phyloP scores from a whole-genome alignment of 2,797 vertebrate genomes.

The Sternotherus odoratus region DNA sequence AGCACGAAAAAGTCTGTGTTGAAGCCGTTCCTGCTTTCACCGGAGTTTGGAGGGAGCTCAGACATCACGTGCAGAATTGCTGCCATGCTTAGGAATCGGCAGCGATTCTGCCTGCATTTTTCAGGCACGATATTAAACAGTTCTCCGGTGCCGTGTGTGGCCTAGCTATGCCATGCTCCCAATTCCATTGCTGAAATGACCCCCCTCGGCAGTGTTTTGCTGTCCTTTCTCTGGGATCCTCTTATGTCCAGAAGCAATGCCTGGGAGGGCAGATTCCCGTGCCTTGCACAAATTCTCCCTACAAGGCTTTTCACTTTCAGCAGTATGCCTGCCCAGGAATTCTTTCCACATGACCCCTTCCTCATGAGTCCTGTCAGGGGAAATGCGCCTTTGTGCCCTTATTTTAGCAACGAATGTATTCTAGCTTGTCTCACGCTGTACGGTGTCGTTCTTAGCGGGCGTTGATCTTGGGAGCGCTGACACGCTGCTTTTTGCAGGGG shows the following conservation, averaged over 20 bases:
- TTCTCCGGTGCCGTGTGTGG: not conserved
- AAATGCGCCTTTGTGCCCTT: not conserved
- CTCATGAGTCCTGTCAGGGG: fast-evolving
- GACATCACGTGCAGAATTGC: fast-evolving
- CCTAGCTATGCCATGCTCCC: not conserved
- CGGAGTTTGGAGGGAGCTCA: not conserved
- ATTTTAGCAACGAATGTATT: not conserved
- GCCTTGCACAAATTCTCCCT: not conserved
- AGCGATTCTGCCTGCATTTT: not conserved
- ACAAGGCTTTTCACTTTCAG: not conserved
- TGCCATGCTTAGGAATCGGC: fast-evolving
- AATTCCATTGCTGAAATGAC: not conserved
- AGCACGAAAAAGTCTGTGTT: not conserved
- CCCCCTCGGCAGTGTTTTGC: not conserved
- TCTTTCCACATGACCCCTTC: not conserved
- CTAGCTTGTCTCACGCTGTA: not conserved
- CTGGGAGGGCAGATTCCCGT: not conserved
- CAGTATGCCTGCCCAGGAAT: fast-evolving
- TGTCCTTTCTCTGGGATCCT: not conserved
- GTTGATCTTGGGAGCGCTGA: not conserved
- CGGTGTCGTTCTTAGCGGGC: not conserved
- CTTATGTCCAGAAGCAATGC: not conserved
- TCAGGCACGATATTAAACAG: not conserved
- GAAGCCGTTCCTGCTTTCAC: not conserved
- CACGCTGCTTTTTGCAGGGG: not conserved